Evolutionary conservation across 2,113 vertebrate genomes (phyloP).

Genomic region (rabbit (Oryctolagus cuniculus)): mOryCun1.1 NC_091434.1:58310501-58311000

Average conservation of each 20-base stretch:
- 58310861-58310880: conserved; percentile 24
- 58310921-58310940: neutral
- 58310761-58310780: conserved; percentile 34
- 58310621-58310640: neutral
- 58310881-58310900: neutral
- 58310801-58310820: neutral
- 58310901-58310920: neutral
- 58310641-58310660: neutral
- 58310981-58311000: neutral
- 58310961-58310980: neutral
- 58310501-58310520: neutral
- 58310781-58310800: neutral
- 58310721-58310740: neutral
- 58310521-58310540: neutral
- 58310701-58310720: neutral
- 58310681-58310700: neutral
- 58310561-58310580: conserved; percentile 40
- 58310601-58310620: neutral
- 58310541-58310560: conserved; percentile 1
- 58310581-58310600: conserved; percentile 15
- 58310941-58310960: neutral
- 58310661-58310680: conserved; percentile 42
- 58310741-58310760: neutral
- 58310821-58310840: neutral
- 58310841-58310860: neutral